phyloP scores from a whole-genome alignment of 2,888 invertebrate genomes.

The Tetropium fuscum region DNA sequence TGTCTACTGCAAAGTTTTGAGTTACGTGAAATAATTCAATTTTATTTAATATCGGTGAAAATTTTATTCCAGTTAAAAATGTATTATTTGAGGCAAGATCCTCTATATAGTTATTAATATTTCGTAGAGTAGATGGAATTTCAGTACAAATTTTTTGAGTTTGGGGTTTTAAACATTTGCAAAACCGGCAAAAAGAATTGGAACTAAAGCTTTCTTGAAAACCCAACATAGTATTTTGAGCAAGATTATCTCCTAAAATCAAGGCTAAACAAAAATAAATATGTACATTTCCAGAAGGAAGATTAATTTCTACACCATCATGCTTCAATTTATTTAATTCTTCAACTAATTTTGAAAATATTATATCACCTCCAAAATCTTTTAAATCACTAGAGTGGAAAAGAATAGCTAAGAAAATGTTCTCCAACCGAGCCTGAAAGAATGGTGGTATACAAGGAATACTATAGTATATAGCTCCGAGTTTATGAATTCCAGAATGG shows the following conservation, averaged over 20 bases:
- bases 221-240: conserved; percentile 21
- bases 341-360: conserved; percentile 20
- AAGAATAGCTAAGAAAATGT: conserved; percentile 27
- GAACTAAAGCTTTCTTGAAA: conserved; percentile 22
- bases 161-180: conserved; percentile 17
- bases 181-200: conserved; percentile 26
- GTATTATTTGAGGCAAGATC: conserved; percentile 18
- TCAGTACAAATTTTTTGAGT: conserved; percentile 7
- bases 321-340: conserved; percentile 23
- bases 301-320: background rate
- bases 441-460: conserved; percentile 33
- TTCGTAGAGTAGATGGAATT: conserved; percentile 10
- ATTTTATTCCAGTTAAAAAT: conserved; percentile 19
- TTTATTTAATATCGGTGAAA: conserved; percentile 13
- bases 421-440: conserved; percentile 19
- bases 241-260: conserved; percentile 36
- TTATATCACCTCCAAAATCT: conserved; percentile 23
- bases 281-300: conserved; percentile 4
- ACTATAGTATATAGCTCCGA: conserved; percentile 45
- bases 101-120: conserved; percentile 13
- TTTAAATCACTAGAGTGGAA: conserved; percentile 29
- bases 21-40: conserved; percentile 22
- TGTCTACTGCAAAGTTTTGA: conserved; percentile 19
- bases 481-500: conserved; percentile 24
- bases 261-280: conserved; percentile 30